phyloP scores from a whole-genome alignment of 2,797 vertebrate genomes.

The Alfaro cultratus region DNA sequence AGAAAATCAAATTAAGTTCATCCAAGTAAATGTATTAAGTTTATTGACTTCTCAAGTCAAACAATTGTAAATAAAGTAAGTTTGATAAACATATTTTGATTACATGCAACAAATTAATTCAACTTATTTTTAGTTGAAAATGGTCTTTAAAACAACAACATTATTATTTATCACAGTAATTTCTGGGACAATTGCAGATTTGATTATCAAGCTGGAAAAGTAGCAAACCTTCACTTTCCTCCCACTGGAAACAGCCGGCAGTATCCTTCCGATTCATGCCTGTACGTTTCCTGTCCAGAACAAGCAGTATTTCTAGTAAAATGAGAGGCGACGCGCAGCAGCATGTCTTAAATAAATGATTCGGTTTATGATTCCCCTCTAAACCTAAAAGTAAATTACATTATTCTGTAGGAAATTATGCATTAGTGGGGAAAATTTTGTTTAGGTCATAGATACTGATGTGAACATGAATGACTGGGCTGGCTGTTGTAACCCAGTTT shows the following conservation, averaged over 20 bases:
- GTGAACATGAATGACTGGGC: constrained; percentile 52
- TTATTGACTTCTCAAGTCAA: no score
- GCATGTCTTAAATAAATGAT: constrained; percentile 51
- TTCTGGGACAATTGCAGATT: no score
- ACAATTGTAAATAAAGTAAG: no score
- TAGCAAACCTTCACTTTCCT: constrained; percentile 30
- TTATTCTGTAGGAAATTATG: constrained; percentile 77
- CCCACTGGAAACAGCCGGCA: constrained; percentile 27
- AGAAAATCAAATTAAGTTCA: no score
- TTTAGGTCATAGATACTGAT: constrained; percentile 74
- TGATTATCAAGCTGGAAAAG: constrained; percentile 24
- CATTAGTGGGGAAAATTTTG: constrained; percentile 63
- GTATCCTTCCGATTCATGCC: constrained; percentile 11
- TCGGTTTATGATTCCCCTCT: constrained; percentile 42
- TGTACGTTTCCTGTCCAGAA: constrained; percentile 20
- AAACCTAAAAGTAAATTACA: constrained; percentile 56
- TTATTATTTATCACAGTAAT: no score
- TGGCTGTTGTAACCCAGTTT: constrained; percentile 62
- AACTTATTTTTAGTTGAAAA: no score
- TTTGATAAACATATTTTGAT: no score
- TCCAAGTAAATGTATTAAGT: no score
- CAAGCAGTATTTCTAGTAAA: constrained; percentile 40
- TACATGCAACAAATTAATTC: no score
- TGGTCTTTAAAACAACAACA: no score
- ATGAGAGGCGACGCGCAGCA: not conserved